These are phyloP conservation scores for Ophion ventricosus DNA, from an alignment of 2,888 invertebrate species.

Conservation along the genomic window DNA sequence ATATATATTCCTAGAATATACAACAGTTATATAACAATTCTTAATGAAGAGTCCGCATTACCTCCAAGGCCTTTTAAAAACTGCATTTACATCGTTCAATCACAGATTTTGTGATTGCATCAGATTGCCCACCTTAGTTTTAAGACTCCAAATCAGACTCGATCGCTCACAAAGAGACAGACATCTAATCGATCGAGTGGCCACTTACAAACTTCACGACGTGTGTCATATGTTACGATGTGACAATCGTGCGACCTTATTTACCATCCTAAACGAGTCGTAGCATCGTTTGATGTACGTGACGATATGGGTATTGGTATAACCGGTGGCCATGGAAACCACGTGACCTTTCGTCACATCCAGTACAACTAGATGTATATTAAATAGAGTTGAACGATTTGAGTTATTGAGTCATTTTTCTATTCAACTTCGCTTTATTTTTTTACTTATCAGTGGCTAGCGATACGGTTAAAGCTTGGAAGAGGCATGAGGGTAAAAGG, in stretches of 20 bases:
- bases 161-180: background rate
- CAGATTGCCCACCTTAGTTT: background rate
- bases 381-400: background rate
- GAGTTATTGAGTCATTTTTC: background rate
- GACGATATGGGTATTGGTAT: slow-evolving; percentile 8
- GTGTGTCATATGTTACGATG: slow-evolving; percentile 39
- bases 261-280: slow-evolving; percentile 19
- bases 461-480: background rate
- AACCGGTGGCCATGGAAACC: slow-evolving; percentile 15
- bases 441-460: slow-evolving; percentile 37
- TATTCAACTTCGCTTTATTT: background rate
- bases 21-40: no score
- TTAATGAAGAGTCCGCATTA: no score
- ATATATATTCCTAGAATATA: no score
- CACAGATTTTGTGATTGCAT: background rate
- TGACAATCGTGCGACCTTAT: slow-evolving; percentile 56
- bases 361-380: background rate
- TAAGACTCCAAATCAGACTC: background rate
- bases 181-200: slow-evolving; percentile 43
- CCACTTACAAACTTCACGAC: slow-evolving; percentile 21
- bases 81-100: no score
- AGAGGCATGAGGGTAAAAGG: slow-evolving; percentile 13
- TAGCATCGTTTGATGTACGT: slow-evolving; percentile 17
- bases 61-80: no score
- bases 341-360: slow-evolving; percentile 12